phyloP scores from a whole-genome alignment of 37 sponge, comb jelly and placozoan species.

The Amphimedon queenslandica region DNA sequence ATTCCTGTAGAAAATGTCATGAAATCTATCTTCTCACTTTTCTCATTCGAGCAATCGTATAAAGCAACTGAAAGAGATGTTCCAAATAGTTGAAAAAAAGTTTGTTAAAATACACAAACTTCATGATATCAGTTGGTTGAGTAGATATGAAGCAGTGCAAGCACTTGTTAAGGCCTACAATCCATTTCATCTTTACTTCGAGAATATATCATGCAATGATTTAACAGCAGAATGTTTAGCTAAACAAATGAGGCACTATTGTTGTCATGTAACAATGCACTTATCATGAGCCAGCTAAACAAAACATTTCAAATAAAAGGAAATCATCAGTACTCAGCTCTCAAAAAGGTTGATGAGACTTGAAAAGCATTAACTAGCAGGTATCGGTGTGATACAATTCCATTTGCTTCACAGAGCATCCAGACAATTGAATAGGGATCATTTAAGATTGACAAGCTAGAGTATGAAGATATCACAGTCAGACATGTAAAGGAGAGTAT shows the following conservation, averaged over 20 bases:
- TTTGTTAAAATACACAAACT: constrained; percentile 9
- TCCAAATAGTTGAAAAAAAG: constrained; percentile 9
- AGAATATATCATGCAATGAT: neutral
- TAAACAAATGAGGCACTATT: neutral
- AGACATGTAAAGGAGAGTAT: neutral
- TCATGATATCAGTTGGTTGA: constrained; percentile 14
- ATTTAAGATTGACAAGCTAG: neutral
- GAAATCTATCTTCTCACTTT: neutral
- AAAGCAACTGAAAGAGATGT: neutral
- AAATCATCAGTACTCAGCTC: neutral
- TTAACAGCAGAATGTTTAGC: constrained; percentile 10
- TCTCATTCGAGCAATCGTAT: constrained; percentile 14
- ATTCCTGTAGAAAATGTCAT: no score
- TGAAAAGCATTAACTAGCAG: constrained; percentile 3
- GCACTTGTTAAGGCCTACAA: constrained; percentile 1
- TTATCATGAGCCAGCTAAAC: constrained; percentile 8
- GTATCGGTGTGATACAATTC: neutral
- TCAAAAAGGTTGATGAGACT: neutral
- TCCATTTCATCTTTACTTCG: constrained; percentile 1
- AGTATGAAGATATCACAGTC: neutral
- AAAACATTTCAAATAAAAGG: constrained; percentile 3
- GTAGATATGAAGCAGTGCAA: constrained; percentile 3
- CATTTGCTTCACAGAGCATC: neutral
- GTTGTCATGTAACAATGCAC: neutral
- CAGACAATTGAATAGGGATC: neutral